These are phyloP conservation scores for Alviniconcha strummeri DNA, from an alignment of 2,888 invertebrate genomes.

Conservation along the genomic window DNA sequence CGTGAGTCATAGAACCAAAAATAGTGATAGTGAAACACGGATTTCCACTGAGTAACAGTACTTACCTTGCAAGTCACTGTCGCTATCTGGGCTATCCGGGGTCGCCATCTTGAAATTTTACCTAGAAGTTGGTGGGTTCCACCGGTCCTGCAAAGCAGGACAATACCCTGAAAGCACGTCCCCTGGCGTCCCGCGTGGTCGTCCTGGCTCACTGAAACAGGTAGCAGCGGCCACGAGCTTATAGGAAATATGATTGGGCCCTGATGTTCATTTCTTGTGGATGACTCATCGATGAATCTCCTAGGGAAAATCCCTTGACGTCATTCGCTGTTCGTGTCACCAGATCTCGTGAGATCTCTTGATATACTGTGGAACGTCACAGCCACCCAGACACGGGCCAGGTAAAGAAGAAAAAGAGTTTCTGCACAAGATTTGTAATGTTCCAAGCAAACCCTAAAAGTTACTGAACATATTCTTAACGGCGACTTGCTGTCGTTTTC, in stretches of 20 bases:
- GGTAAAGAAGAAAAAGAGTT: not conserved
- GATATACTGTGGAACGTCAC: not conserved
- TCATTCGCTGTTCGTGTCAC: conserved; percentile 46
- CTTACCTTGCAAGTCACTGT: conserved; percentile 58
- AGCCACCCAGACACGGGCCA: too few species aligned
- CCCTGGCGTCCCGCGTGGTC: conserved; percentile 40
- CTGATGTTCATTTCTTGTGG: conserved; percentile 65
- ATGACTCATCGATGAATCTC: conserved; percentile 70
- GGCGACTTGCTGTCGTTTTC: not conserved
- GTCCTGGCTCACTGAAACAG: conserved; percentile 44
- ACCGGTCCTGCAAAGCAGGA: conserved; percentile 40
- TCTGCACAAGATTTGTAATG: not conserved
- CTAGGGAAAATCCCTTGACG: conserved; percentile 71
- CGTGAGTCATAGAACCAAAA: conserved; percentile 59
- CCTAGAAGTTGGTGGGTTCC: conserved; percentile 44
- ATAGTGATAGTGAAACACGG: conserved; percentile 49
- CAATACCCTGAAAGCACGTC: conserved; percentile 41
- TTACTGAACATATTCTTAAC: not conserved
- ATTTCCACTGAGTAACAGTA: conserved; percentile 40
- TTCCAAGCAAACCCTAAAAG: not conserved
- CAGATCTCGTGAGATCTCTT: conserved; percentile 27
- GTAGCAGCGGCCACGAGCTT: conserved; percentile 45
- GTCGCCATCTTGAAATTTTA: conserved; percentile 68
- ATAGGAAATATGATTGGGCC: conserved; percentile 56
- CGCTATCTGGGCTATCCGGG: conserved; percentile 55